Conservation (phyloP, 2,113 vertebrate genomes). For the Psilopogon haemacephalus region DNA sequence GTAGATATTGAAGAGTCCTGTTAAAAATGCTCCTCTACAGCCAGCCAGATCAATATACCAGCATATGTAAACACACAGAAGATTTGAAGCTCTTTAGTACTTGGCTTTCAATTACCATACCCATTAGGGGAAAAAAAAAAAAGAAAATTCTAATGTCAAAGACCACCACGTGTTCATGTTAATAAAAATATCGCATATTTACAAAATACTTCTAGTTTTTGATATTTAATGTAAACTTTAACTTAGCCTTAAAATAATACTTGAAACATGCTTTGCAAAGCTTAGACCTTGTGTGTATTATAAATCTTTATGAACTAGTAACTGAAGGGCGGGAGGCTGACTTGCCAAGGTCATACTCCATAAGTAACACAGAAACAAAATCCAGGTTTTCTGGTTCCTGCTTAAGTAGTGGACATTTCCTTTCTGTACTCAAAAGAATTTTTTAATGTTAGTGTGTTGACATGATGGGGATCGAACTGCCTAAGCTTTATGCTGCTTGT, state of each 20-base stretch:
- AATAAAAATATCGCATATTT: background rate
- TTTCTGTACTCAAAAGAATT: background rate
- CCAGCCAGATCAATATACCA: background rate
- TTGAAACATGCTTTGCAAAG: background rate
- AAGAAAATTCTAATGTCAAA: background rate
- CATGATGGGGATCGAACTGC: background rate
- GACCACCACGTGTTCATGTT: background rate
- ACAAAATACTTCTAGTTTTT: background rate
- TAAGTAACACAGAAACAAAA: constrained; percentile 27
- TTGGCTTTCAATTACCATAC: background rate
- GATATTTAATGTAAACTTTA: background rate
- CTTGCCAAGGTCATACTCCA: background rate
- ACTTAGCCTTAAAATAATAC: background rate
- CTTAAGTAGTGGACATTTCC: constrained; percentile 32
- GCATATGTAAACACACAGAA: background rate
- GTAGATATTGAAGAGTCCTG: background rate
- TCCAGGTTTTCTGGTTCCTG: constrained; percentile 35
- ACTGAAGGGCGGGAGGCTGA: constrained; percentile 11
- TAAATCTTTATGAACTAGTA: constrained; percentile 14
- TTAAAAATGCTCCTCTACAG: background rate
- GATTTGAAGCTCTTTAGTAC: background rate
- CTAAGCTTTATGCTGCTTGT: background rate
- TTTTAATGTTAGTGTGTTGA: background rate
- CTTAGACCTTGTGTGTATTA: background rate
- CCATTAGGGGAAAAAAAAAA: background rate